Percentiles rank a stretch among this genome's conserved stretches.
Evolutionary conservation across 2,113 vertebrate species (phyloP).

Genomic region (Brienomyrus longianalis): DNA sequence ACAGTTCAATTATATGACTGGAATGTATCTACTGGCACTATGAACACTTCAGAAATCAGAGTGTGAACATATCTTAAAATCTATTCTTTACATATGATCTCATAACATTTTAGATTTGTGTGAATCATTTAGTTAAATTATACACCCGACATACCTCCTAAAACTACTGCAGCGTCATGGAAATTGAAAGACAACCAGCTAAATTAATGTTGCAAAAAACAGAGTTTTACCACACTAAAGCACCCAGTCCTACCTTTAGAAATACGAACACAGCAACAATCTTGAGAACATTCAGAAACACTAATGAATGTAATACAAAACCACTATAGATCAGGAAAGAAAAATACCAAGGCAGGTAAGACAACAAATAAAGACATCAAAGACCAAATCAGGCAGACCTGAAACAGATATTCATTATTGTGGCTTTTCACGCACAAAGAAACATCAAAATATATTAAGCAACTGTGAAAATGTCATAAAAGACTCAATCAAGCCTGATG

Average conservation of each 20-base stretch:
- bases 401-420: neutral
- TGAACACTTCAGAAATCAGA: neutral
- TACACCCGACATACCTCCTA: neutral
- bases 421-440: neutral
- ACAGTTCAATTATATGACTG: neutral
- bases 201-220: neutral
- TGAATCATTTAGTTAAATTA: neutral
- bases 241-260: neutral
- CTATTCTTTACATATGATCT: neutral
- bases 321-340: neutral
- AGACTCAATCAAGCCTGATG: neutral
- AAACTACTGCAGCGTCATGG: neutral
- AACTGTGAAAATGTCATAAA: neutral
- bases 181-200: neutral
- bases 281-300: neutral
- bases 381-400: neutral
- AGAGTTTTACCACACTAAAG: neutral
- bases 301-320: neutral
- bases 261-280: neutral
- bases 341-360: neutral
- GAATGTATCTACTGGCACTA: neutral
- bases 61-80: neutral
- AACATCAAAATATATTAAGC: neutral
- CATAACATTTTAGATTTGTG: neutral
- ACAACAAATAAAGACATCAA: neutral